A percentile compares a stretch with the other conserved stretches of the same genome.
phyloP scores from a whole-genome alignment of 2,113 vertebrate genomes.

The Alouatta palliata region DNA sequence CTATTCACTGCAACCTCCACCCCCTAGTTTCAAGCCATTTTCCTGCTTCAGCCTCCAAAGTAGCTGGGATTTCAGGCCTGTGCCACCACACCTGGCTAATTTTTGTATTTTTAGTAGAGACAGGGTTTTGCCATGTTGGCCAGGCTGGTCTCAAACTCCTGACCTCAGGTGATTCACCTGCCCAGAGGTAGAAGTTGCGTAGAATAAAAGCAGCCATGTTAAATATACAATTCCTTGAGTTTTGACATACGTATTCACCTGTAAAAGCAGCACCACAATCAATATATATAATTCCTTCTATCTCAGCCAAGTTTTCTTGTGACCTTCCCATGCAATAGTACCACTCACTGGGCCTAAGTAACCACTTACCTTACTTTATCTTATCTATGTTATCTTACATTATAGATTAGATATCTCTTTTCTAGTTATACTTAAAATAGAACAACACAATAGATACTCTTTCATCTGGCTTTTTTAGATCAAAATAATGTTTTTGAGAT shows the following conservation, averaged over 20 bases:
- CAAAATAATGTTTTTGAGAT: not conserved
- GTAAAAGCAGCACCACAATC: not conserved
- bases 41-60: no score
- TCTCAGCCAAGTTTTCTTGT: not conserved
- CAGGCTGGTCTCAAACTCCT: no score
- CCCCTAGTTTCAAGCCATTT: no score
- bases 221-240: not conserved
- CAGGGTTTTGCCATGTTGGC: no score
- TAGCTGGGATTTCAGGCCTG: no score
- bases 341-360: not conserved
- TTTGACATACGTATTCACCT: not conserved
- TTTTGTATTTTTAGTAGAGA: no score
- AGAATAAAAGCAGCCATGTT: not conserved
- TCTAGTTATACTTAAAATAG: not conserved
- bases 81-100: no score
- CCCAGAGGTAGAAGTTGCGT: not conserved
- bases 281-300: not conserved
- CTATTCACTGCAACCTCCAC: no score
- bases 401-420: not conserved
- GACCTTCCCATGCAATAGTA: not conserved
- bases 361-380: not conserved
- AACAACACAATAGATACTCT: not conserved
- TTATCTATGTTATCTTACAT: not conserved
- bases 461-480: not conserved
- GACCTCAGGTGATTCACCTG: no score